Base-by-base conservation (phyloP, 2,888 invertebrate species). In the Villa cingulata region DNA sequence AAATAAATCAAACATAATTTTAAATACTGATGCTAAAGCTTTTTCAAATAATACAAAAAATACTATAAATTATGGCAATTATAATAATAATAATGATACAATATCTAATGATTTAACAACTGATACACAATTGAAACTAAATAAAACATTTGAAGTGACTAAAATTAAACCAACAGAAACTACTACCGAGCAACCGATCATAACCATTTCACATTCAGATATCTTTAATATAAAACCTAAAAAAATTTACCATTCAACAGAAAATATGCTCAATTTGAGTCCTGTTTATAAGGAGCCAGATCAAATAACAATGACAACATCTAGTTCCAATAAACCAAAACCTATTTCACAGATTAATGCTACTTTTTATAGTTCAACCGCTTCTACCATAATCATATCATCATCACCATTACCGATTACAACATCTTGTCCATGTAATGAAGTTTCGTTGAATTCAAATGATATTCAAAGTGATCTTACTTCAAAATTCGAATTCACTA, bases 141-240 rank as follows among this genome's bases (percentile, higher is more conserved):
- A 41, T 20, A 23, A 41, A 18, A 19, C 41, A 41, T 27, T 16
- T 19, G 19, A 23, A n/a, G 9, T n/a, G 23, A 19, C 14, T 4
- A 20, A 6, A 23, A 23, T 10, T 10, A 18, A 6, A n/a, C n/a
- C n/a, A 41, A 41, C 23, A 20, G 19, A 19, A 37, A 17, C 38
- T 10, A 48, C 56, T 14, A 55, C 55, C 46, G 46, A 46, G 29
- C 36, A 48, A 49, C 50, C 52, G 45, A 51, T 52, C 44, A 51
- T 53, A 45, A 57, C 56, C 17, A 54, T 57, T 23, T 54, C 54
- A 34, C 51, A 55, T 41, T 51, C 54, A 18, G 55, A 57, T 42
- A 48, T 57, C 19, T 57, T 57, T 41, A 57, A 54, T 17, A 57
- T 57, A 36, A 56, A 55, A 41, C 53, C 57, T 12, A 54, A 53